Evolutionary conservation across 1,140 invertebrate species (phyloP), one percentile per base, ranked within the genome.

Genomic region (Anagrus nilaparvatae): DNA sequence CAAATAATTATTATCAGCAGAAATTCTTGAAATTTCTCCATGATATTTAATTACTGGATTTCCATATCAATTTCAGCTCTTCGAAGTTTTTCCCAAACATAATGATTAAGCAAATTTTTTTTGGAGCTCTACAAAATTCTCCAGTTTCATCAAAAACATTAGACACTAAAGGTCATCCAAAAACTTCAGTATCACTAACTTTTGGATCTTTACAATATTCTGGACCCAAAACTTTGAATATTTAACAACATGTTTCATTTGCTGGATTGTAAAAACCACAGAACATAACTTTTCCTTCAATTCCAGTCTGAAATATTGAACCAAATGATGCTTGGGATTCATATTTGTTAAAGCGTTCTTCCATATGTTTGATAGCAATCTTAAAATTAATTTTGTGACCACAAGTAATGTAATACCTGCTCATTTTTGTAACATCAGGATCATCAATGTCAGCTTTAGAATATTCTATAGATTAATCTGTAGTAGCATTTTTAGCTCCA

Each of bases 121-220:
- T 95, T 0, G 88, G 77, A 0, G 80, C 79, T 0, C 83, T 69
- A 65, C 91, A 96, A 60, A 88, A 87, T 48, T 87, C 78, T 0
- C 77, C 84, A 0, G 83, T 87, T 0, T 72, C 67, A 43, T 81
- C 76, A 58, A 91, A 90, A 0, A 91, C 78, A 53, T 90, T 81
- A 12, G 75, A 75, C 0, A 89, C 81, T 1, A 96, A 57, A 0
- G 92, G 92, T 65, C 84, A 94, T 0, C 92, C 93, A 62, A 93
- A 97, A 0, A 96, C 82, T 54, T 87, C 82, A 7, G 73, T 73
- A 48, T 84, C 82, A 39, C 68, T 75, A 19, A 95, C 79, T 71
- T 94, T 93, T 0, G 88, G 84, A 58, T 97, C 92, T 70, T 97
- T 97, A 45, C 84, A 89, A 62, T 99, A 96, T 58, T 99, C 96